Evolutionary conservation across 2,113 vertebrate species (phyloP), one percentile per base, ranked within the genome.

Genomic region (Microtus ochrogaster): DNA sequence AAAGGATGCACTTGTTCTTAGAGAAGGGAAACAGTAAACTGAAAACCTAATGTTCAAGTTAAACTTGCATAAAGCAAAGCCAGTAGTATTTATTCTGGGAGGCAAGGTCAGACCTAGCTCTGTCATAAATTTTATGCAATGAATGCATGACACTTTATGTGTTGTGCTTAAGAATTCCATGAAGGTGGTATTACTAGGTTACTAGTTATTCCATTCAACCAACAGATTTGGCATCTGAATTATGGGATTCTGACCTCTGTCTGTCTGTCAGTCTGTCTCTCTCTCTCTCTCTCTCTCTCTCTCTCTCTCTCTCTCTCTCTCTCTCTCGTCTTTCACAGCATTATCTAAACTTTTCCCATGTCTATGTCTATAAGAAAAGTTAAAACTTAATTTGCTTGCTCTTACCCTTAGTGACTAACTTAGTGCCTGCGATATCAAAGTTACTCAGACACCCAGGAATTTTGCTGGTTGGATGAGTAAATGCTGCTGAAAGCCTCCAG

Each of bases 391-490:
- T 72, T 84, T 79, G 66, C 82, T 63, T 94, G 5, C 88, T 61
- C 28, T 12, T 68, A 82, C 26, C 5, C 36, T 87, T 74, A 70
- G 17, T 83, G 65, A 90, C 39, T 65, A 91, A 5, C 1, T 47
- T 47, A 49, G 55, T 78, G 24, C 12, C 87, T 95, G 39, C 61
- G 3, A 63, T 70, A 70, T 92, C 73, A 74, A 21, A 84, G 49
- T 24, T 8, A 61, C 52, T 44, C 13, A 83, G 58, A 83, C 14
- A 41, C 58, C 86, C 44, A 47, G 12, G 52, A 52, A 61, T 19
- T 78, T 93, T 92, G 17, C 33, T 91, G 30, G 41, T 83, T 92
- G 55, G 95, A 21, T 84, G 52, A 91, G 26, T 77, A 76, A 89
- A 73, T 81, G 86, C 16, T 95, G 49, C n/a, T 87, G 63, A 89